Evolutionary conservation across 2,113 vertebrate genomes (phyloP), one percentile per base, ranked within the genome.

Genomic region (Nyctereutes procyonoides): DNA sequence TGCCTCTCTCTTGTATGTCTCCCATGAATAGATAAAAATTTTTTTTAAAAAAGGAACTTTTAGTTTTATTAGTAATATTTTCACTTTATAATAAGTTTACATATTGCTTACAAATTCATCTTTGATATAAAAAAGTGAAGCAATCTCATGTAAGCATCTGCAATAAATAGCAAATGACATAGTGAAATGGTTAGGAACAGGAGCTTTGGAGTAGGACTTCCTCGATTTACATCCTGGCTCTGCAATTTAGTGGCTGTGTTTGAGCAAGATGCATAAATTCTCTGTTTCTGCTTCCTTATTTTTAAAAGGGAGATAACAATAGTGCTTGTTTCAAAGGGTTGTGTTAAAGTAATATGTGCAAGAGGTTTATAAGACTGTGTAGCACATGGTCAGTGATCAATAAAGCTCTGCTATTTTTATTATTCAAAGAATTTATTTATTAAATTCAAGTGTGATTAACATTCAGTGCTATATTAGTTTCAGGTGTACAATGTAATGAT

Each of bases 211-310:
- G 20, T 4, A 5, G 17, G 53, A 53, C 6, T 91, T 69, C 14
- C 11, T 93, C 43, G 26, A 11, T 88, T 88, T 97, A 22, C 76
- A 90, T 77, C 26, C 51, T 93, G 38, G 28, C 15, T 65, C 35
- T 85, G 74, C 8, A 85, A 58, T 74, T 85, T 86, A 90, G 48
- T 65, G 48, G 9, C 28, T 96, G 38, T 88, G 62, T 83, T 86
- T 90, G 17, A 76, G 32, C 63, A 97, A 86, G 58, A 76, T 67
- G 2, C 15, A 53, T 60, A 67, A 20, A 74, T 90, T 95, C 73
- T 90, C 15, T 56, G 35, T n/a, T 71, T 80, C 86, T 90, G 24
- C 73, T 93, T 95, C 71, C 51, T 95, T 69, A 56, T 76, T 94
- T 94, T 74, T 56, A 43, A 43, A 43, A 43, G 6, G 43, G 43